These are phyloP conservation scores for Goniozus legneri DNA, from an alignment of 1,140 invertebrate species.

Conservation along the genomic window DNA sequence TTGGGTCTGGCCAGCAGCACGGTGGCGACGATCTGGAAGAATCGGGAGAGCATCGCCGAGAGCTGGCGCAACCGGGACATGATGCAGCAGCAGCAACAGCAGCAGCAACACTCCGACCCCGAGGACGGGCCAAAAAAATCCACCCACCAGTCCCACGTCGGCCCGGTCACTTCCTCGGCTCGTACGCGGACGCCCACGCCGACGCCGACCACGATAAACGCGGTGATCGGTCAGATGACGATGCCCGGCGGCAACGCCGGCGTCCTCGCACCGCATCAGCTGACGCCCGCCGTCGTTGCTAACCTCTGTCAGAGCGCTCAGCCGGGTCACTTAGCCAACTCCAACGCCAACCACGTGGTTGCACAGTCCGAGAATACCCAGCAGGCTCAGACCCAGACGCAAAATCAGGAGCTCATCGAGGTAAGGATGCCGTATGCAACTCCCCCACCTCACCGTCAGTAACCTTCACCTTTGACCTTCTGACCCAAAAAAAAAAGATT, in stretches of 20 bases:
- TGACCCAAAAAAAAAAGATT: too few species aligned
- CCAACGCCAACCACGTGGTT: constrained; percentile 8
- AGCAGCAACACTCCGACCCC: constrained; percentile 13
- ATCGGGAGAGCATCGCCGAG: constrained; percentile 56
- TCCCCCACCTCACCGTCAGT: constrained; percentile 13
- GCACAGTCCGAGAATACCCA: constrained; percentile 35
- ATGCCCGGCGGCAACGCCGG: constrained; percentile 21
- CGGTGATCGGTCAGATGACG: constrained; percentile 14
- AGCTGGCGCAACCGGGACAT: constrained; percentile 52
- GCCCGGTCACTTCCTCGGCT: neutral
- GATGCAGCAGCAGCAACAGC: constrained; percentile 49
- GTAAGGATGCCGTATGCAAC: constrained; percentile 43
- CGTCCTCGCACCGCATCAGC: constrained; percentile 9
- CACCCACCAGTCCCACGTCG: neutral
- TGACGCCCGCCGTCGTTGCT: constrained; percentile 12
- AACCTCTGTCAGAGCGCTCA: constrained; percentile 15
- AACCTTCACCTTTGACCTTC: constrained; percentile 4
- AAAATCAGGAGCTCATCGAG: constrained; percentile 52
- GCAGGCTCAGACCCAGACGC: constrained; percentile 46
- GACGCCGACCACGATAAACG: constrained; percentile 5
- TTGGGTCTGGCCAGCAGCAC: constrained; percentile 60
- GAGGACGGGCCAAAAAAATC: constrained; percentile 16
- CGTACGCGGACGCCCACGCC: neutral
- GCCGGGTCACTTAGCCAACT: constrained; percentile 24
- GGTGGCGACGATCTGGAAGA: constrained; percentile 61